phyloP scores from a whole-genome alignment of 2,797 vertebrate genomes.

The Phrynocephalus guinanensis region DNA sequence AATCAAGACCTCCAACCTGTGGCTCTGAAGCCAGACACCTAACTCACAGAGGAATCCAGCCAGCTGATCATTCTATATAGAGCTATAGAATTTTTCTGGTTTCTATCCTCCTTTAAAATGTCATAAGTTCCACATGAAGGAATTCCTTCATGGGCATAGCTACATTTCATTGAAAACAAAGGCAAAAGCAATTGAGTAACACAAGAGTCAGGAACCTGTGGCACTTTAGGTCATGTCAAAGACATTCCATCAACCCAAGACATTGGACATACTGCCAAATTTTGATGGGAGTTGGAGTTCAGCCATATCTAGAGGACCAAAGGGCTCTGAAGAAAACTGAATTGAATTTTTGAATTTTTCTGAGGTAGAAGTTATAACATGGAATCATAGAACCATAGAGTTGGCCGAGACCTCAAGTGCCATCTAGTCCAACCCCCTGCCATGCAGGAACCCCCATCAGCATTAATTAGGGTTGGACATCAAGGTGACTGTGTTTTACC shows the following conservation, averaged over 20 bases:
- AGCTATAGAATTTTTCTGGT: not conserved
- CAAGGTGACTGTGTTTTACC: conserved; percentile 36
- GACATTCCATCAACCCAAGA: not conserved
- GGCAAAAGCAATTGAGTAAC: conserved; percentile 2
- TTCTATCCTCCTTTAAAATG: not conserved
- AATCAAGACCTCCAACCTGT: too few species aligned
- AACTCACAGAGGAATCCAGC: too few species aligned
- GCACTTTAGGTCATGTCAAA: not conserved
- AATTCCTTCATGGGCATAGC: not conserved
- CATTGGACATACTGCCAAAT: not conserved
- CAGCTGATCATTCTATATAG: not conserved
- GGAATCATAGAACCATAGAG: too few species aligned
- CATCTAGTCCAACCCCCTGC: too few species aligned
- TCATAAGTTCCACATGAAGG: not conserved
- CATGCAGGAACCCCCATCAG: too few species aligned
- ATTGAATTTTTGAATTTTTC: too few species aligned
- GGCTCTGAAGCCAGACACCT: too few species aligned
- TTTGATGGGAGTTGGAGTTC: not conserved
- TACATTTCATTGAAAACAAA: conserved; percentile 2
- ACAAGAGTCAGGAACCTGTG: not conserved
- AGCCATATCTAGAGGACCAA: not conserved
- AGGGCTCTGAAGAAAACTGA: not conserved
- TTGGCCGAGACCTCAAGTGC: too few species aligned
- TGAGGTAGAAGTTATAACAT: not conserved
- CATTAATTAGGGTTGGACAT: conserved; percentile 5